Percentiles rank a stretch among this genome's conserved stretches.
Evolutionary conservation across 2,888 invertebrate species (phyloP).

Genomic region (Eristalis tenax): DNA sequence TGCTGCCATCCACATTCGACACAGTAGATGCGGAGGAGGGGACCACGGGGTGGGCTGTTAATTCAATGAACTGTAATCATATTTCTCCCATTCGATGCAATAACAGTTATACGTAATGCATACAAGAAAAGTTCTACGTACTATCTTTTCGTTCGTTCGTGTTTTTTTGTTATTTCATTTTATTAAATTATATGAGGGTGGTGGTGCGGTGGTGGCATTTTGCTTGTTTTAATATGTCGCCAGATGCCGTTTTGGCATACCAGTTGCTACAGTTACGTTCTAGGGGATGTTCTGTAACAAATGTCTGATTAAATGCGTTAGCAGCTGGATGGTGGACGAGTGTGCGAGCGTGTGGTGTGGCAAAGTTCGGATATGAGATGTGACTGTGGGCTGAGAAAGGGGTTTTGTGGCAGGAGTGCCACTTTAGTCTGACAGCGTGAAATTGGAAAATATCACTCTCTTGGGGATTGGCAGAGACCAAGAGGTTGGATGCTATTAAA

Average conservation of each 20-base stretch:
- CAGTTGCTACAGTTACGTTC: slow-evolving; percentile 38
- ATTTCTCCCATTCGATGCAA: slow-evolving; percentile 56
- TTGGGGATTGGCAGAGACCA: neutral
- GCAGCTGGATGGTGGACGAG: slow-evolving; percentile 34
- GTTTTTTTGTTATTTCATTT: slow-evolving; percentile 35
- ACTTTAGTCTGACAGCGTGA: slow-evolving; percentile 41
- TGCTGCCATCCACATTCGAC: neutral
- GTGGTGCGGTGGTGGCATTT: slow-evolving; percentile 20
- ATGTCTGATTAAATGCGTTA: slow-evolving; percentile 57
- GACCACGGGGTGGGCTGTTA: slow-evolving; percentile 35
- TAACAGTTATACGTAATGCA: slow-evolving; percentile 60
- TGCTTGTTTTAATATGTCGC: slow-evolving; percentile 66
- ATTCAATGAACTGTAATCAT: slow-evolving; percentile 71
- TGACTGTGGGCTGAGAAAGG: slow-evolving; percentile 12
- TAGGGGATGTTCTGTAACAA: slow-evolving; percentile 46
- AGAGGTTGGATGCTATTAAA: slow-evolving; percentile 12
- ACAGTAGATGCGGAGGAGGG: neutral
- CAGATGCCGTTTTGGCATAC: slow-evolving; percentile 56
- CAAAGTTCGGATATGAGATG: slow-evolving; percentile 11
- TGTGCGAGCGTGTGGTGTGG: slow-evolving; percentile 18
- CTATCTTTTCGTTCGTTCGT: neutral
- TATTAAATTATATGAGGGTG: slow-evolving; percentile 60
- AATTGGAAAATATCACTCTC: slow-evolving; percentile 48
- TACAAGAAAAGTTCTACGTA: slow-evolving; percentile 16
- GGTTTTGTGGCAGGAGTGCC: slow-evolving; percentile 15